A percentile compares a stretch with the other conserved stretches of the same genome.
These are phyloP conservation scores for Baronia brevicornis DNA, from an alignment of 2,888 invertebrate species.

Conservation along the genomic window DNA sequence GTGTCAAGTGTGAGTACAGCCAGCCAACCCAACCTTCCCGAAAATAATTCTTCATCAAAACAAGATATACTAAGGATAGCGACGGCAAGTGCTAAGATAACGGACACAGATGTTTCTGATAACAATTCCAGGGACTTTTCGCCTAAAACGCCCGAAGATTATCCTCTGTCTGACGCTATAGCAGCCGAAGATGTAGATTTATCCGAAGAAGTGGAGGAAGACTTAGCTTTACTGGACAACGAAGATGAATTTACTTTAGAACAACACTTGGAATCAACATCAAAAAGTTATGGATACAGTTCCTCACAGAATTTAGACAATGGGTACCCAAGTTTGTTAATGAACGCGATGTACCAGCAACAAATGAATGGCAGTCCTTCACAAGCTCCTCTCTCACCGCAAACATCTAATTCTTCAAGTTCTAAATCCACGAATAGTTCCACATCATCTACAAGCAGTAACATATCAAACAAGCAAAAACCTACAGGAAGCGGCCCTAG, in stretches of 20 bases:
- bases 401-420: conserved; percentile 57
- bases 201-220: conserved; percentile 84
- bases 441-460: conserved; percentile 59
- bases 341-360: conserved; percentile 80
- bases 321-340: conserved; percentile 81
- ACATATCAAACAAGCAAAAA: conserved; percentile 65
- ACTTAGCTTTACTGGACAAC: conserved; percentile 82
- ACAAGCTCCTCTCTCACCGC: conserved; percentile 61
- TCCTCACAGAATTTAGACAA: conserved; percentile 78
- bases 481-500: conserved; percentile 80
- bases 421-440: conserved; percentile 64
- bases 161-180: conserved; percentile 66
- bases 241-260: conserved; percentile 82
- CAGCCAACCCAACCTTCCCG: conserved; percentile 43
- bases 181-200: conserved; percentile 79
- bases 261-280: conserved; percentile 65
- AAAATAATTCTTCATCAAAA: conserved; percentile 65
- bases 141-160: conserved; percentile 67
- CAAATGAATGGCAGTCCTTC: conserved; percentile 68
- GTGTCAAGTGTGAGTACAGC: conserved; percentile 74
- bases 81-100: conserved; percentile 71
- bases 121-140: conserved; percentile 53
- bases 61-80: conserved; percentile 81
- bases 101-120: conserved; percentile 57
- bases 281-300: conserved; percentile 57